Evolutionary conservation across 2,113 vertebrate species (phyloP).

Genomic region (Microtus richardsoni): DNA sequence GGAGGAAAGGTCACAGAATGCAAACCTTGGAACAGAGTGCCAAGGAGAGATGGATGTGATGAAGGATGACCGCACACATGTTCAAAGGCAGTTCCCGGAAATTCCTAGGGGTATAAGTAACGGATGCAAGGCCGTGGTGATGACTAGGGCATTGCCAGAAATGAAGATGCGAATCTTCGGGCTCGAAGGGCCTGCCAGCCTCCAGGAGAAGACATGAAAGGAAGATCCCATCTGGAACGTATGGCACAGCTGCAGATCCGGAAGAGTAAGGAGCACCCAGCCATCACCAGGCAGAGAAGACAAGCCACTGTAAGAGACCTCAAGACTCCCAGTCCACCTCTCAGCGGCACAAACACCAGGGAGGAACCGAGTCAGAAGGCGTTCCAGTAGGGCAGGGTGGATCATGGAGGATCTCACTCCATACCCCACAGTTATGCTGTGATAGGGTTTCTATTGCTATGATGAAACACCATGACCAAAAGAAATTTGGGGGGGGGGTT

Average conservation of each 20-base stretch:
- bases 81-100: not conserved
- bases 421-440: not conserved
- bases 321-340: not conserved
- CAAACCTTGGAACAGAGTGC: not conserved
- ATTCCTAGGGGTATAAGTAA: not conserved
- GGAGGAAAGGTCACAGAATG: not conserved
- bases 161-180: not conserved
- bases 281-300: not conserved
- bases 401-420: not conserved
- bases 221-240: not conserved
- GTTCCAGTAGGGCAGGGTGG: not conserved
- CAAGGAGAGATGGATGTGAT: not conserved
- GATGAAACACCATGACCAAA: not conserved
- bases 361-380: accelerated
- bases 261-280: too few relatives aligned
- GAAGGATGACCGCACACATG: too few relatives aligned
- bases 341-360: not conserved
- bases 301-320: not conserved
- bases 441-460: not conserved
- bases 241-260: not conserved
- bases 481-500: not conserved
- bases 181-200: not conserved
- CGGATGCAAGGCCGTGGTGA: not conserved
- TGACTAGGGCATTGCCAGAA: not conserved
- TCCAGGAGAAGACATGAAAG: not conserved